Evolutionary conservation across 2,888 invertebrate genomes (phyloP).

Genomic region (Amitus sp.): DNA sequence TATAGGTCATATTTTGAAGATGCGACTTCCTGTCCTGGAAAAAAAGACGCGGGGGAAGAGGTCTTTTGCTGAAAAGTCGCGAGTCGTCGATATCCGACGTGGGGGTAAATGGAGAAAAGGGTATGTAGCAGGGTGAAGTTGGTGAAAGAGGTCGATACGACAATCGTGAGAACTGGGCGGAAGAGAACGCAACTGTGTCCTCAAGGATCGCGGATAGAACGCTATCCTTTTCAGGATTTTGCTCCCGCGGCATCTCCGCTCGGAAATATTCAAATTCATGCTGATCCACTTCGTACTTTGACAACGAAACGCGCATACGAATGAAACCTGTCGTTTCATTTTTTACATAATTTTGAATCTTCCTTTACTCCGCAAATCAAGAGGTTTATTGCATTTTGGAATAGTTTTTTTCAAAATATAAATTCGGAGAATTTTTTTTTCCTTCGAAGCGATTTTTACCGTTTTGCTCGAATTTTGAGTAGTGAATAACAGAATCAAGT

Average conservation of each 20-base stretch:
- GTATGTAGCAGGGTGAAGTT: conserved; percentile 12
- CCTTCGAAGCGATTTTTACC: too few relatives aligned
- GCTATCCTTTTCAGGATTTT: conserved; percentile 37
- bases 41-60: conserved; percentile 48
- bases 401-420: too few relatives aligned
- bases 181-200: conserved; percentile 46
- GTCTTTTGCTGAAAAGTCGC: conserved; percentile 49
- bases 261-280: conserved; percentile 36
- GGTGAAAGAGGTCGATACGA: conserved; percentile 54
- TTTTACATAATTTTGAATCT: too few relatives aligned
- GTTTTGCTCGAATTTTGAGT: too few relatives aligned
- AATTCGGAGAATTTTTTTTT: too few relatives aligned
- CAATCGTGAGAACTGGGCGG: conserved; percentile 54
- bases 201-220: conserved; percentile 46
- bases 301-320: conserved; percentile 24
- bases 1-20: too few relatives aligned
- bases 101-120: conserved; percentile 14
- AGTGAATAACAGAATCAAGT: too few relatives aligned
- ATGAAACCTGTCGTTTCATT: conserved; percentile 2
- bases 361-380: too few relatives aligned
- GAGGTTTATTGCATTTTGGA: too few relatives aligned
- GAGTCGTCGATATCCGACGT: conserved; percentile 33
- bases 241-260: conserved; percentile 19
- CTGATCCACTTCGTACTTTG: conserved; percentile 32
- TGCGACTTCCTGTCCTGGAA: too few relatives aligned